Evolutionary conservation across 2,888 invertebrate species (phyloP), one percentile per base, ranked within the genome.

Genomic region (Drosophila flavopinicola): DNA sequence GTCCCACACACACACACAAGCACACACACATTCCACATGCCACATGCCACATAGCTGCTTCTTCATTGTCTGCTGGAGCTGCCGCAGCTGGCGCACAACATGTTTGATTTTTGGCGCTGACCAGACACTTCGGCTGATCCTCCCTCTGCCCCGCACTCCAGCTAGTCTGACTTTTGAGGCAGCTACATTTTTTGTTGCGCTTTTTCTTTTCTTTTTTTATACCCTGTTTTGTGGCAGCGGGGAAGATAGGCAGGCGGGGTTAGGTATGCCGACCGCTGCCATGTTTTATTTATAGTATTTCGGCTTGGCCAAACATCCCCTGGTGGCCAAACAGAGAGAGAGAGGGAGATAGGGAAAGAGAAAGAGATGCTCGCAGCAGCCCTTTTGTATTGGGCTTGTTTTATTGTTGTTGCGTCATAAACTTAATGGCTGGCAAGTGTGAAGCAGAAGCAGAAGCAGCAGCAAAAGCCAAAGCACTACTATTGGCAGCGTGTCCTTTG

Each of bases 371-470:
- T 66, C 54, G 54, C 54, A 65, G n/a, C 58, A 63, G 67, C 69
- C 75, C 69, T 67, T 69, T 64, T 75, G 66, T 67, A 64, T 72
- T 65, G 66, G 68, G 24, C 75, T 70, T 72, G 83, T 75, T 84
- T 84, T 78, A 83, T 72, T 83, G 83, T 80, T 83, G 80, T 79
- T 84, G 85, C 80, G 83, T 85, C 80, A 84, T 84, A 84, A 84
- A 84, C 84, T 84, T 85, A 85, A 84, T 84, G 83, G 80, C 63
- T 66, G 80, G 75, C 85, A 75, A 83, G 84, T 85, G 84, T 84
- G 84, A 84, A 83, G 29, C 44, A 30, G 17, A 44, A n/a, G n/a
- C n/a, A n/a, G n/a, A n/a, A n/a, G n/a, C 42, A 44, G 10, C 10
- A 35, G 6, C 6, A 27, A 72, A 75, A 70, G 60, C 66, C 58